Evolutionary conservation across 2,113 vertebrate genomes (phyloP), one percentile per base, ranked within the genome.

Genomic region (Cariama cristata): DNA sequence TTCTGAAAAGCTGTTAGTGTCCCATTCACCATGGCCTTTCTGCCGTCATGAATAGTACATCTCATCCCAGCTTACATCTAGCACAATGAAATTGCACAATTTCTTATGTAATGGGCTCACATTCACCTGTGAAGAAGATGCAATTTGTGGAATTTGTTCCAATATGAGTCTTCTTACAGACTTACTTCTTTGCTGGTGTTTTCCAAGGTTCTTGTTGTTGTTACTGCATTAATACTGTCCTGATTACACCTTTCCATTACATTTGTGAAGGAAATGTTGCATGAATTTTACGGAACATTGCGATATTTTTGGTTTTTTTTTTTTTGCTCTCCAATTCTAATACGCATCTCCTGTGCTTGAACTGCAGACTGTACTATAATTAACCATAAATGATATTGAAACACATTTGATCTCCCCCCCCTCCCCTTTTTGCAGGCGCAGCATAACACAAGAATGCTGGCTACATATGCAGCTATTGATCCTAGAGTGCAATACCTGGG

Each of bases 391-490:
- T 63, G 89, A 14, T 13, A 82, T 56, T 89, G 40, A 92, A 95
- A 96, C 80, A 76, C 60, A 38, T 38, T 38, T 38, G 7, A 38
- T 38, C 38, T 38, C 13, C 3, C 1, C n/a, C 6, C 9, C 14
- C 14, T 35, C 6, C 9, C 14, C 14, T 35, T 96, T 97, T 96
- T 94, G 53, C 87, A 99, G 99, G 99, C 99, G 45, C 99, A 99
- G 95, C 99, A 99, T 96, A 99, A 99, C 97, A 99, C 99, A 89
- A 99, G 99, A 92, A 99, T 99, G 99, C 98, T 99, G 96, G 99
- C 99, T 52, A 99, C 99, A 1, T 99, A 99, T 12, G 99, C 99
- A 87, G 99, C 99, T 87, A 98, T 99, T 95, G 99, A 99, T 96
- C 98, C 99, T 76, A 98, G 99, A 52, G 99, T 99, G 53, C 99